Percentiles rank a stretch among this genome's conserved stretches.
These are phyloP conservation scores for Holocentrus rufus DNA, from an alignment of 2,797 vertebrate species.

Conservation along the genomic window DNA sequence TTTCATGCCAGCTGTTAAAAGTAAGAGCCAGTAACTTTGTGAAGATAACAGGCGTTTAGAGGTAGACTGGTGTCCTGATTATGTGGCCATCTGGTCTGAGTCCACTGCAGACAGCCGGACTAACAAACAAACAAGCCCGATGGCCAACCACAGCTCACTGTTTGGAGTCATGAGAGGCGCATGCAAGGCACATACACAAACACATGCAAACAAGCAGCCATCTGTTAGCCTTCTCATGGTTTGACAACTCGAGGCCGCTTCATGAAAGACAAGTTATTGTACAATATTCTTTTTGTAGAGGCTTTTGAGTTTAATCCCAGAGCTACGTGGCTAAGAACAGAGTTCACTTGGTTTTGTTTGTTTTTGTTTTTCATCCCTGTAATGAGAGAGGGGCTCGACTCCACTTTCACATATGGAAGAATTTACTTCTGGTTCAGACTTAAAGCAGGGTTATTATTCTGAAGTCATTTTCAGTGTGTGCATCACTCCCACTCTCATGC, in stretches of 20 bases:
- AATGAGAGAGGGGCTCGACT: slow-evolving; percentile 56
- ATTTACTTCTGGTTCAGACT: slow-evolving; percentile 59
- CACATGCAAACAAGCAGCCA: slow-evolving; percentile 14
- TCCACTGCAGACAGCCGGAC: slow-evolving; percentile 2
- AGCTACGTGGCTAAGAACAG: slow-evolving; percentile 48
- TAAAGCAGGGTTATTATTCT: slow-evolving; percentile 45
- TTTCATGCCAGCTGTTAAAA: background rate
- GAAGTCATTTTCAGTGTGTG: slow-evolving; percentile 37
- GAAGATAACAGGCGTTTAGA: background rate
- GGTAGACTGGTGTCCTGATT: too few relatives aligned
- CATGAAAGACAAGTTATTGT: slow-evolving; percentile 11
- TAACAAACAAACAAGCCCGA: slow-evolving; percentile 7
- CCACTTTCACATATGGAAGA: slow-evolving; percentile 66
- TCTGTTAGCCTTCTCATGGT: slow-evolving; percentile 43
- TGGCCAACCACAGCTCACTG: slow-evolving; percentile 20
- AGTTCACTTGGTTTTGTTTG: slow-evolving; percentile 44
- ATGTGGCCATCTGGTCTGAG: background rate
- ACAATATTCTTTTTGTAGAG: slow-evolving; percentile 15
- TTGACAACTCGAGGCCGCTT: slow-evolving; percentile 13
- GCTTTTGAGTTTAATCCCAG: slow-evolving; percentile 27
- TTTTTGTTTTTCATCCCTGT: slow-evolving; percentile 45
- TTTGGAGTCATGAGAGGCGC: slow-evolving; percentile 23
- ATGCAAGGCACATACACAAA: slow-evolving; percentile 1
- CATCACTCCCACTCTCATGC: slow-evolving; percentile 11
- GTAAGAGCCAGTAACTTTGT: background rate